Evolutionary conservation across 1,140 invertebrate species (phyloP), one percentile per base, ranked within the genome.

Genomic region (Drosophila persimilis): DNA sequence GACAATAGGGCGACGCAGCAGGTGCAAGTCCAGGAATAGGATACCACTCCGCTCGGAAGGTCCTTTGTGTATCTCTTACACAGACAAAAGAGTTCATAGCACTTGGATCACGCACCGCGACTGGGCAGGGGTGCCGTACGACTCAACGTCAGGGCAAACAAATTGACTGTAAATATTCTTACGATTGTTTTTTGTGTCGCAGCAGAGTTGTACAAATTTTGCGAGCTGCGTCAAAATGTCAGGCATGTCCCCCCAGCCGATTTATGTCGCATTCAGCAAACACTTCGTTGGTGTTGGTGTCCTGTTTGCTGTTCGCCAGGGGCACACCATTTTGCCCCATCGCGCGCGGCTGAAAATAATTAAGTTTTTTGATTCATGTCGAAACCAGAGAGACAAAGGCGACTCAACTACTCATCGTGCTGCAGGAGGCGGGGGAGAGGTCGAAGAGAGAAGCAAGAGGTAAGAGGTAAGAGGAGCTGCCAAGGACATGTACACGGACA

Each of bases 301-400:
- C 50, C 48, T 63, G 73, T 73, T 86, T 74, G 73, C 77, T 86
- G 35, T 39, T 35, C 35, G 8, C 29, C 29, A 8, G 81, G 73
- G 44, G 29, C 57, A 66, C 77, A 86, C 63, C 62, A 74, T 60
- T 74, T 85, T 77, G 60, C 52, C 4, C 69, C 77, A 86, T 63
- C 73, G 31, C 31, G 64, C 72, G 70, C 69, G 83, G 70, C 81
- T 78, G 81, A 86, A 86, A 86, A 86, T 81, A 86, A 88, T 86
- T 88, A 86, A 86, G 81, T 86, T 86, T 86, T 73, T 73, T 86
- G 81, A 88, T 88, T 86, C 81, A 88, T 86, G 81, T 85, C 83
- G 64, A 78, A 77, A 55, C 62, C 73, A 64, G 59, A 45, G 67
- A 61, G 64, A 85, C 80, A 84, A 84, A 85, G 80, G 81, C 69